Percentiles rank a stretch among this genome's conserved stretches.
phyloP scores from a whole-genome alignment of 2,888 invertebrate species.

The Brachylomia viminalis region DNA sequence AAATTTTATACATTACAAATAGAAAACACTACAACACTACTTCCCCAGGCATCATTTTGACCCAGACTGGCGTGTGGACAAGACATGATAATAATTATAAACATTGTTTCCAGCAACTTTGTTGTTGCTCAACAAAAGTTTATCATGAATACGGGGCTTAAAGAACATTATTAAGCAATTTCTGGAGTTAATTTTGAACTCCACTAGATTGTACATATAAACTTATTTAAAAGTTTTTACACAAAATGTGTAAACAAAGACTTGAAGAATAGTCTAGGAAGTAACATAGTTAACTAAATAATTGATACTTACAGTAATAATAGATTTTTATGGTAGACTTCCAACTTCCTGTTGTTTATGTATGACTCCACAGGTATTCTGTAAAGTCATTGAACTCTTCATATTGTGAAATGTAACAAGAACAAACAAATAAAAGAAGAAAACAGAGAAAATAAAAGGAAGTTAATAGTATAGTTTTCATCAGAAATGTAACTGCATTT shows the following conservation, averaged over 20 bases:
- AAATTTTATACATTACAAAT: too few relatives aligned
- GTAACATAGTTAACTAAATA: not conserved
- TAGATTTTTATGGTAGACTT: slow-evolving; percentile 36
- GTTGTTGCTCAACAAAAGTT: too few relatives aligned
- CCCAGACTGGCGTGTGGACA: too few relatives aligned
- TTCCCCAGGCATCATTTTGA: too few relatives aligned
- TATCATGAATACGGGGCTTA: too few relatives aligned
- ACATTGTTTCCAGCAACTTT: too few relatives aligned
- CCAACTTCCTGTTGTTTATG: slow-evolving; percentile 53
- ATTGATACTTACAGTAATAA: slow-evolving; percentile 24
- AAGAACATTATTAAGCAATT: not conserved
- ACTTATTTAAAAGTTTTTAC: not conserved
- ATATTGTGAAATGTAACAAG: slow-evolving; percentile 9
- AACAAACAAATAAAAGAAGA: too few relatives aligned
- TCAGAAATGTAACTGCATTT: slow-evolving; percentile 40
- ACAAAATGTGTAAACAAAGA: not conserved
- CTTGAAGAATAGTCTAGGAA: not conserved
- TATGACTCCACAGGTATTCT: slow-evolving; percentile 48
- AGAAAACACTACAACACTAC: too few relatives aligned
- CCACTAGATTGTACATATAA: too few relatives aligned
- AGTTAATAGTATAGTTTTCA: not conserved
- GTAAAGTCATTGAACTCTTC: slow-evolving; percentile 39
- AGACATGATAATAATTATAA: too few relatives aligned
- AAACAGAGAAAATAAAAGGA: not conserved
- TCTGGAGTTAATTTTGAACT: not conserved